Conservation (phyloP, 2,888 invertebrate species). For the Cephus nigrinus region DNA sequence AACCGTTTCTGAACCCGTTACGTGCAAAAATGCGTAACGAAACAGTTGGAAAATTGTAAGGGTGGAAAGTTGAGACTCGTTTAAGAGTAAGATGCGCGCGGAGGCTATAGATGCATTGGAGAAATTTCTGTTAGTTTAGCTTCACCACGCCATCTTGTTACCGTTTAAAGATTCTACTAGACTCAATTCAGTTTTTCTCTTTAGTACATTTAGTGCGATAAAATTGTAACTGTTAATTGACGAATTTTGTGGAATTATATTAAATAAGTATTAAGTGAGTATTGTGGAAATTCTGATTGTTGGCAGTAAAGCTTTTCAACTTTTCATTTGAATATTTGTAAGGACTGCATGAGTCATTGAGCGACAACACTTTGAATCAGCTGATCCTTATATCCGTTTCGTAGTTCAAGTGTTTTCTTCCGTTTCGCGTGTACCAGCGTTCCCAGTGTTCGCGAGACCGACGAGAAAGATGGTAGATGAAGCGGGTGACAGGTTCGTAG, state of each 20-base stretch:
- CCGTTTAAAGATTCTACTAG: background rate
- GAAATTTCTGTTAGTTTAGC: background rate
- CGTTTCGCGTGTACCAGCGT: slow-evolving; percentile 38
- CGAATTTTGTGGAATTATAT: background rate
- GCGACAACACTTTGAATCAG: slow-evolving; percentile 36
- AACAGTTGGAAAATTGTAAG: background rate
- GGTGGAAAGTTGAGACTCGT: background rate
- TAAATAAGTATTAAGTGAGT: background rate
- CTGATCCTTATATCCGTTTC: slow-evolving; percentile 56
- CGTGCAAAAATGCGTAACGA: slow-evolving; percentile 1
- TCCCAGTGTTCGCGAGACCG: slow-evolving; percentile 35
- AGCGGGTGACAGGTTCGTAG: slow-evolving; percentile 64
- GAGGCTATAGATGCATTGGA: background rate
- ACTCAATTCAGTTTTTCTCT: background rate
- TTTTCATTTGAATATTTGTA: slow-evolving; percentile 1
- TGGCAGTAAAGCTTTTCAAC: background rate
- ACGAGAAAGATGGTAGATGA: slow-evolving; percentile 59
- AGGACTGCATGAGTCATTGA: background rate
- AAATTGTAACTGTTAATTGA: background rate
- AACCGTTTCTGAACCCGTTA: slow-evolving; percentile 7
- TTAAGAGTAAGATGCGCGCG: background rate
- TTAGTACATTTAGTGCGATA: background rate
- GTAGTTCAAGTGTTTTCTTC: slow-evolving; percentile 38
- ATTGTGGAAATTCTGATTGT: background rate
- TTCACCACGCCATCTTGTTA: background rate